phyloP scores from a whole-genome alignment of 2,797 vertebrate species.

The Paramormyrops hopkinsi region DNA sequence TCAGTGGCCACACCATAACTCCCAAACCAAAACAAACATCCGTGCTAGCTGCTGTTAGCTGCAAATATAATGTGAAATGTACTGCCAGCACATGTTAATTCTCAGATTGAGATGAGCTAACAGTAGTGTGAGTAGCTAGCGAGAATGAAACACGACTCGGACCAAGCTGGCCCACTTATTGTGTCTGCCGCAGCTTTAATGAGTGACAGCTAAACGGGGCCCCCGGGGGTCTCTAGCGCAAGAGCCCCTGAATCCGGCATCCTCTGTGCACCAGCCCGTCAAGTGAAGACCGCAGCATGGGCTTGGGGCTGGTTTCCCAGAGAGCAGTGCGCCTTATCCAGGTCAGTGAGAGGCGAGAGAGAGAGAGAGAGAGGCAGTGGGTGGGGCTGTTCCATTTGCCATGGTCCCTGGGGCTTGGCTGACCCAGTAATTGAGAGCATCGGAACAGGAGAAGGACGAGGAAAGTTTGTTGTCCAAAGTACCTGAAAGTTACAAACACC shows the following conservation, averaged over 20 bases:
- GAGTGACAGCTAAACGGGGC: neutral
- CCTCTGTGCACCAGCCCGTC: neutral
- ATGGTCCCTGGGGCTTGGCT: conserved; percentile 52
- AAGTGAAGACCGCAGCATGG: conserved; percentile 7
- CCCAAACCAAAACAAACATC: neutral
- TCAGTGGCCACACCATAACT: neutral
- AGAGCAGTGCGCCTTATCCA: conserved; percentile 14
- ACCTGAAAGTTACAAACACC: conserved; percentile 26
- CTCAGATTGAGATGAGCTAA: neutral
- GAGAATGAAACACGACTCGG: neutral
- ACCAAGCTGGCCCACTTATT: conserved; percentile 18
- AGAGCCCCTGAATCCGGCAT: conserved; percentile 10
- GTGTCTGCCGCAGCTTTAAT: conserved; percentile 4
- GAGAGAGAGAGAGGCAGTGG: conserved; percentile 48
- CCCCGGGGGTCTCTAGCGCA: neutral
- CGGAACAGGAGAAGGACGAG: conserved; percentile 41
- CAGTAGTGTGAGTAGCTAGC: neutral
- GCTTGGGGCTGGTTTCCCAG: neutral
- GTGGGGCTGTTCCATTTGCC: conserved; percentile 55
- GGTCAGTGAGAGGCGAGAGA: conserved; percentile 20
- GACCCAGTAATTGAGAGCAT: conserved; percentile 63
- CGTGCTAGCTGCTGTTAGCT: neutral
- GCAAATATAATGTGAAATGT: neutral
- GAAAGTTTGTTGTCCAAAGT: conserved; percentile 48
- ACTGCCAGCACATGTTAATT: neutral